Evolutionary conservation across 2,888 invertebrate species (phyloP), one percentile per base, ranked within the genome.

Genomic region (Alloscopus bannaensis): DNA sequence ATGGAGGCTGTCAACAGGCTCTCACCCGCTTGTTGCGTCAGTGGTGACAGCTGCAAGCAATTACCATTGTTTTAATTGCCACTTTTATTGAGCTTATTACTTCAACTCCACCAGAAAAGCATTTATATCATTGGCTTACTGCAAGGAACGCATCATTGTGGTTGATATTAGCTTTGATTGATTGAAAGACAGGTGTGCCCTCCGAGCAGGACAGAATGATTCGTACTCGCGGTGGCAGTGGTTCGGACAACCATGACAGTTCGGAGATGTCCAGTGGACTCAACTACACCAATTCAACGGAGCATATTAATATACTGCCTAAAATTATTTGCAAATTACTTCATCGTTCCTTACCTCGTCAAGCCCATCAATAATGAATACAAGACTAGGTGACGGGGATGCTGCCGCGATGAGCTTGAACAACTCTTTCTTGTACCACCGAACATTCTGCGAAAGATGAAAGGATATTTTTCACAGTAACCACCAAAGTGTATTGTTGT

Each of bases 321-420:
- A n/a, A n/a, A n/a, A 50, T 8, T 50, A 50, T 50, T 36, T 36
- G n/a, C 22, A 50, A 13, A 47, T 47, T 47, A 47, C 18, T 47
- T 1, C 11, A 20, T 50, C 11, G n/a, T 3, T 47, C 18, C 20
- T 88, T 73, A 92, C 90, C 87, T 92, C 91, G 87, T 94, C 93
- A 52, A 95, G 89, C 0, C 94, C 95, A 87, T 95, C 95, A 84
- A 96, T 91, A 64, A 94, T 90, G 82, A 96, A 90, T 82, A 96
- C 90, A 66, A 95, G 90, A 77, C 94, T 86, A 36, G 83, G 89
- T 59, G 92, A 88, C 50, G 91, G 88, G 76, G 91, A 90, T 87
- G 90, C 88, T 60, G 90, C 90, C 82, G 86, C 71, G 85, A 93
- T 88, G 81, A 92, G 88, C 75, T 88, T 88, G 20, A 90, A 90